phyloP scores from a whole-genome alignment of 2,888 invertebrate genomes.

The Acrobasis consociella region DNA sequence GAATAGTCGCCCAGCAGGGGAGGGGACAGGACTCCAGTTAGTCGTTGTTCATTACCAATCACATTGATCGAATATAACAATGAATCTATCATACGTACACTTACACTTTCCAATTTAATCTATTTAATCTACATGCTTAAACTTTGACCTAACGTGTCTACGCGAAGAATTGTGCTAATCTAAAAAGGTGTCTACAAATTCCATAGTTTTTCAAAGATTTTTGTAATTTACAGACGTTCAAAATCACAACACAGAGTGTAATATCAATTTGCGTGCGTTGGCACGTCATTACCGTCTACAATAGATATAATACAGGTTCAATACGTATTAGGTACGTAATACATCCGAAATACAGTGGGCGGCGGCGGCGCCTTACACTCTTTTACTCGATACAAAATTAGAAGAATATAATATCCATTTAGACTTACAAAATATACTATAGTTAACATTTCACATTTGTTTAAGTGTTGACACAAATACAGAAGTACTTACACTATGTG shows the following conservation, averaged over 20 bases:
- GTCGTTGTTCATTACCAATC: slow-evolving; percentile 78
- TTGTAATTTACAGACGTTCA: slow-evolving; percentile 81
- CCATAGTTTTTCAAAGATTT: slow-evolving; percentile 72
- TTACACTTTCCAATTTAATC: slow-evolving; percentile 67
- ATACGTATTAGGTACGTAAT: slow-evolving; percentile 63
- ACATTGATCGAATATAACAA: slow-evolving; percentile 77
- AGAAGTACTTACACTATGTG: slow-evolving; percentile 63
- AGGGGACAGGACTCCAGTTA: slow-evolving; percentile 63
- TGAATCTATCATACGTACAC: slow-evolving; percentile 74
- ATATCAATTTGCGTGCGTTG: slow-evolving; percentile 79
- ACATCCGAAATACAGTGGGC: slow-evolving; percentile 38
- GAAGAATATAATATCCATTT: slow-evolving; percentile 82
- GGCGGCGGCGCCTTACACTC: slow-evolving; percentile 46
- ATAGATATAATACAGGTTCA: slow-evolving; percentile 57
- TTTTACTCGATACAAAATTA: slow-evolving; percentile 78
- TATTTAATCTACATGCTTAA: slow-evolving; percentile 78
- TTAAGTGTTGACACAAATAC: slow-evolving; percentile 71
- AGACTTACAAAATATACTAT: slow-evolving; percentile 77
- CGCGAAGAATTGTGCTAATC: slow-evolving; percentile 82
- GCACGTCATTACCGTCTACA: slow-evolving; percentile 73
- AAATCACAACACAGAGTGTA: slow-evolving; percentile 84
- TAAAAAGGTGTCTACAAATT: slow-evolving; percentile 78
- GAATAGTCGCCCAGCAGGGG: slow-evolving; percentile 65
- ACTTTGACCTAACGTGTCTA: slow-evolving; percentile 77
- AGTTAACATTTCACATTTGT: slow-evolving; percentile 55